These are phyloP conservation scores for Hippopotamus amphibius DNA, from an alignment of 2,113 vertebrate species.

Conservation along the genomic window DNA sequence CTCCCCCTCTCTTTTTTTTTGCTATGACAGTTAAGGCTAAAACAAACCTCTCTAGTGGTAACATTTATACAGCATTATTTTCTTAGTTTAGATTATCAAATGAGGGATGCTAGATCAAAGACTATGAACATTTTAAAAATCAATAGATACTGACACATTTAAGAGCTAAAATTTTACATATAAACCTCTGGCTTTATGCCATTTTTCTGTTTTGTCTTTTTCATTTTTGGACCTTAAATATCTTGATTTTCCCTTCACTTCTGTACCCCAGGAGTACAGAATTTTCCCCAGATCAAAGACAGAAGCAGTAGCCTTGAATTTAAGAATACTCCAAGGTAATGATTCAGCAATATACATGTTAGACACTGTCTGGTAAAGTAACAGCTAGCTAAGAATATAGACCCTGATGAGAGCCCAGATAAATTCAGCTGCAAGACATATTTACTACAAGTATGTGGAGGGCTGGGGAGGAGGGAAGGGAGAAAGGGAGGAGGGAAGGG, in stretches of 20 bases:
- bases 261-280: neutral
- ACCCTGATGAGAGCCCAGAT: neutral
- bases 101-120: neutral
- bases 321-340: conserved; percentile 11
- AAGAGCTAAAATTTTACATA: conserved; percentile 17
- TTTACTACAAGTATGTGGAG: neutral
- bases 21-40: neutral
- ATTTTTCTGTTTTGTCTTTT: conserved; percentile 18
- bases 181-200: neutral
- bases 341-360: neutral
- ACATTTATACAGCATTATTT: neutral
- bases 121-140: neutral
- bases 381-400: neutral
- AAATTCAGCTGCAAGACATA: neutral
- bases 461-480: accelerated
- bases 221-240: neutral
- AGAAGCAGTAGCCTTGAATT: conserved; percentile 36
- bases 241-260: conserved; percentile 41
- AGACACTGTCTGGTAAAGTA: neutral
- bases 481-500: neutral
- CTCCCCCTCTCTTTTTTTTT: neutral
- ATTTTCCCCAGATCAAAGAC: neutral
- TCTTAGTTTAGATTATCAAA: neutral
- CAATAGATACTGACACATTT: neutral
- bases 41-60: neutral